Base-by-base conservation (phyloP, 2,888 invertebrate genomes). In the Thecocarcelia acutangulata region DNA sequence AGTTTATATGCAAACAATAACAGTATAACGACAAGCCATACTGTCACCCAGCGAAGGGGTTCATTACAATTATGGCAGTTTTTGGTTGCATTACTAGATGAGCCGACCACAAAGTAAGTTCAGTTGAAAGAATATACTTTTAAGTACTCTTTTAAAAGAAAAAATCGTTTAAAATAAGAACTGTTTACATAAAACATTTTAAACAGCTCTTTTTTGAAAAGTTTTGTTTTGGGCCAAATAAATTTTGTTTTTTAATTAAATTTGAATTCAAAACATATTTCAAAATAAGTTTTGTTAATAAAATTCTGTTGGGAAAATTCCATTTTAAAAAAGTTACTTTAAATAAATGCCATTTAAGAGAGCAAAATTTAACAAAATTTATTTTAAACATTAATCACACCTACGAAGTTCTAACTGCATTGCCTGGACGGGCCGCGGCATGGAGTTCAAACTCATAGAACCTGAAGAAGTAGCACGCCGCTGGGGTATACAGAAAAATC, bases 401-500 rank as follows among this genome's bases (percentile, higher is more conserved):
- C 8, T 33, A 5, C 5, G 59, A 17, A 94, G 94, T 86, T 94
- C 96, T 19, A 94, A 96, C 72, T 96, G 96, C 89, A 97, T 98
- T 81, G 96, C 97, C 1, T 98, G 98, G 98, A 98, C 98, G 0
- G 98, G 98, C 0, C 92, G 97, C 12, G 98, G 98, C 1, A 94
- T 98, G 92, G 98, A 98, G 91, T 98, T 98, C 90, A 98, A 98
- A 90, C 93, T 98, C 44, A 96, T 97, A 80, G 98, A 98, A 90
- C 98, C 98, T 0, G 98, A 98, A 92, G 98, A 98, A 93, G 98
- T 98, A 83, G 98, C 98, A 2, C 93, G 98, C 15, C 93, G 97
- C 24, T 98, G 98, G 98, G 98, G 98, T 0, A 94, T 97, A 5
- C 98, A 98, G 91, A 98, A 98, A 91, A 98, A 98, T 92, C 92